These are phyloP conservation scores for Callosobruchus maculatus DNA, from an alignment of 2,888 invertebrate genomes.

Conservation along the genomic window DNA sequence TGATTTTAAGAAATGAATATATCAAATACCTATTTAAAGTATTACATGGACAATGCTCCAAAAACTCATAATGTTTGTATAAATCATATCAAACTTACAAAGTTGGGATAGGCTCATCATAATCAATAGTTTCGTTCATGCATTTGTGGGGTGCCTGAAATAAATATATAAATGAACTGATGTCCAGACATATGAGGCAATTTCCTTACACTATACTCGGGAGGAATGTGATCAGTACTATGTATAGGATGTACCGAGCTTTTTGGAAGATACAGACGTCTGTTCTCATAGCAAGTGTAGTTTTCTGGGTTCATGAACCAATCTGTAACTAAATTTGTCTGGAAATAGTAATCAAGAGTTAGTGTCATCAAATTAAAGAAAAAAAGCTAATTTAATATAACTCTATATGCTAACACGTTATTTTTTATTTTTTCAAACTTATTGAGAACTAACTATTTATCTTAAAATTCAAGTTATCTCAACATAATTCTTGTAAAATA, in stretches of 20 bases:
- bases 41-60: background rate
- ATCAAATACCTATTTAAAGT: too few relatives aligned
- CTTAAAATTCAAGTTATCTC: too few relatives aligned
- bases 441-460: too few relatives aligned
- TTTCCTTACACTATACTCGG: conserved; percentile 53
- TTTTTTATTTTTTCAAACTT: too few relatives aligned
- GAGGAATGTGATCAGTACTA: conserved; percentile 56
- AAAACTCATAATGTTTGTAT: conserved; percentile 5
- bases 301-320: conserved; percentile 57
- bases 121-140: conserved; percentile 62
- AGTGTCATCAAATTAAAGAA: background rate
- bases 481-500: too few relatives aligned
- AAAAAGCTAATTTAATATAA: too few relatives aligned
- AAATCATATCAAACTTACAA: conserved; percentile 55
- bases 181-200: conserved; percentile 1
- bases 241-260: conserved; percentile 48
- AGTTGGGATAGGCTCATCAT: conserved; percentile 62
- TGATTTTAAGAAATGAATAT: too few relatives aligned
- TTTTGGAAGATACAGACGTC: conserved; percentile 50
- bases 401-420: too few relatives aligned
- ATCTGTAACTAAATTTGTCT: conserved; percentile 60
- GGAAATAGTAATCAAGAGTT: conserved; percentile 14
- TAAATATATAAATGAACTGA: background rate
- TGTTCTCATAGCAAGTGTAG: conserved; percentile 60
- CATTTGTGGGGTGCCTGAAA: conserved; percentile 66